Conservation (phyloP, 64 coral and sea anemone genomes). For the Montipora cactus region DNA sequence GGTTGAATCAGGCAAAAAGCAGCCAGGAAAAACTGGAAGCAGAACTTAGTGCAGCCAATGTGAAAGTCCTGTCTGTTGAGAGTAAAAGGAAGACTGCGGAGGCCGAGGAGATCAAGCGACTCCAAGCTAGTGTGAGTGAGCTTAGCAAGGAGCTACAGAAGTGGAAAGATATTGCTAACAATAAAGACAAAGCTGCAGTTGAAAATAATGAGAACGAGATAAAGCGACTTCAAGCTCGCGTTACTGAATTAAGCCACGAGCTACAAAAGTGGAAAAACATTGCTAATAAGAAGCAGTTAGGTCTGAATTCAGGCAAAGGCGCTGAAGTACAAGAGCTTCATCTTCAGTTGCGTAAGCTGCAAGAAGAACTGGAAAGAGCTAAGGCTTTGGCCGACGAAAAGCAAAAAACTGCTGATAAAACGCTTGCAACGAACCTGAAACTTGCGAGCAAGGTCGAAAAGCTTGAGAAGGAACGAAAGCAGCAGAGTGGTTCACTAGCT, state of each 20-base stretch:
- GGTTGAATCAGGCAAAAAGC: conserved; percentile 29
- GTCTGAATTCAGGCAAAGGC: background rate
- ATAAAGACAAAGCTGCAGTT: background rate
- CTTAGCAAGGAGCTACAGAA: conserved; percentile 1
- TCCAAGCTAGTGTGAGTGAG: background rate
- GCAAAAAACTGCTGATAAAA: conserved; percentile 8
- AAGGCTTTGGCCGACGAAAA: conserved; percentile 55
- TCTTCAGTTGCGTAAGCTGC: background rate
- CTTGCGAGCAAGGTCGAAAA: conserved; percentile 58
- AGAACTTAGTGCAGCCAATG: background rate
- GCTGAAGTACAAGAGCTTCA: background rate
- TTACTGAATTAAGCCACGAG: background rate
- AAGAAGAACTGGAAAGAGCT: background rate
- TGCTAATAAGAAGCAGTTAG: background rate
- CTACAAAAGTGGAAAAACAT: conserved; percentile 11
- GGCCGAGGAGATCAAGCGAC: conserved; percentile 1
- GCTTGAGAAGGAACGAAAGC: conserved; percentile 17
- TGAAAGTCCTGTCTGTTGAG: conserved; percentile 12
- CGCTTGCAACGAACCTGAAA: conserved; percentile 11
- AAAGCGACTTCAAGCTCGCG: conserved; percentile 5
- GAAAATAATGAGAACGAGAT: background rate
- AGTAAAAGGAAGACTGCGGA: background rate
- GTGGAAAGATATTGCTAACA: conserved; percentile 5
- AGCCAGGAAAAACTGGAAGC: background rate
- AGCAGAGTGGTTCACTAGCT: background rate